Evolutionary conservation across 2,888 invertebrate species (phyloP).

Genomic region (Brachynemurus nebulosus): DNA sequence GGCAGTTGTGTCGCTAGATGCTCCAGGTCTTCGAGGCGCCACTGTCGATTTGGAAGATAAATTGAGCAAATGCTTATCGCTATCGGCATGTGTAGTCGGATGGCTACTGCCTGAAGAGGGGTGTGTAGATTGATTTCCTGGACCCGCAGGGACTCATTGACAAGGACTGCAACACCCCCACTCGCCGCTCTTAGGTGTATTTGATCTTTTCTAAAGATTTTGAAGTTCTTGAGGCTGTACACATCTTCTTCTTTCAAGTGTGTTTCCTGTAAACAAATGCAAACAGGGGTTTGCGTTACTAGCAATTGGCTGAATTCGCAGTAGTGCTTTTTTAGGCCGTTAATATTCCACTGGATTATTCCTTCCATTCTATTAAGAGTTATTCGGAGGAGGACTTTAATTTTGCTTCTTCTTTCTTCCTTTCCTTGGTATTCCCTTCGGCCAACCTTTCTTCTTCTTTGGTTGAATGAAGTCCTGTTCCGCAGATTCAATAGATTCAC

Average conservation of each 20-base stretch:
- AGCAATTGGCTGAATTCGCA: neutral
- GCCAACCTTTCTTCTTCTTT: neutral
- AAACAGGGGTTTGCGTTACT: neutral
- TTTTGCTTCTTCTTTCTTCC: neutral
- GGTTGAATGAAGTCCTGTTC: no score
- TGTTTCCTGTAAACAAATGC: slow-evolving; percentile 6
- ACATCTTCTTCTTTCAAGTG: neutral
- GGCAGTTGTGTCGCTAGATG: no score
- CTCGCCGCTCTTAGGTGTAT: slow-evolving; percentile 10
- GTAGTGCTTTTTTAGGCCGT: neutral
- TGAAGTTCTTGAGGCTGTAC: no score
- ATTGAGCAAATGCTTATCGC: slow-evolving; percentile 15
- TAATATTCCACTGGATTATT: neutral
- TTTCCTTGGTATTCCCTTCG: neutral
- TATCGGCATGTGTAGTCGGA: slow-evolving; percentile 9
- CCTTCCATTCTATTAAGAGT: neutral
- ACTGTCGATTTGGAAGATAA: no score
- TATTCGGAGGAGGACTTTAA: neutral
- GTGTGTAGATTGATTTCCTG: slow-evolving; percentile 11
- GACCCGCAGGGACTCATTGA: slow-evolving; percentile 9
- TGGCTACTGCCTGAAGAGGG: slow-evolving; percentile 2
- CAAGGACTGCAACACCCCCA: slow-evolving; percentile 16
- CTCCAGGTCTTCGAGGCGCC: no score
- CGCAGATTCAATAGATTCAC: no score
- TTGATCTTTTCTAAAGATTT: no score